phyloP scores from a whole-genome alignment of 2,797 vertebrate species.

The Eremophila alpestris region DNA sequence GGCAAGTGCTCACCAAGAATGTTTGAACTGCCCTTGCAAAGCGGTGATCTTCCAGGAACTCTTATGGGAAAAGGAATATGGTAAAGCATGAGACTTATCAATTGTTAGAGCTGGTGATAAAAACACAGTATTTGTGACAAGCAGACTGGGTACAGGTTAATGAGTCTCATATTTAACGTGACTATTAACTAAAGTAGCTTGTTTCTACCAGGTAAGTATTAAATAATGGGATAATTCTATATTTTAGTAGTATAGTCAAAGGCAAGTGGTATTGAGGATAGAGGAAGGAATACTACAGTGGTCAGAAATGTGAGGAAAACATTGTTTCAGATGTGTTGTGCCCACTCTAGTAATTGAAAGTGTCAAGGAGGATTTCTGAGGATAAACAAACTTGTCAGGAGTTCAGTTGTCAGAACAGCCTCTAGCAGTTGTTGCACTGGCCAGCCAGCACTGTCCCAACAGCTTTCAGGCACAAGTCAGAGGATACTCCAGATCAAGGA shows the following conservation, averaged over 20 bases:
- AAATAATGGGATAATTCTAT: background rate
- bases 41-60: background rate
- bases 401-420: background rate
- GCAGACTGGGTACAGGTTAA: background rate
- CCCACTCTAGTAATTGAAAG: background rate
- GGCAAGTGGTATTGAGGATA: background rate
- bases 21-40: background rate
- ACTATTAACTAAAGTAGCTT: background rate
- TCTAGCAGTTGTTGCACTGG: background rate
- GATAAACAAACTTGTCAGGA: background rate
- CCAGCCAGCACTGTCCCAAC: background rate
- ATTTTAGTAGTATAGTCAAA: background rate
- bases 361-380: background rate
- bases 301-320: background rate
- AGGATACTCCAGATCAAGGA: background rate
- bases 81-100: background rate
- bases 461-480: background rate
- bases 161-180: background rate
- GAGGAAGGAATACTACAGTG: background rate
- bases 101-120: background rate
- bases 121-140: background rate
- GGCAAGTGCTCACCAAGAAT: background rate
- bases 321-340: background rate
- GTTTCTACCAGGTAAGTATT: background rate
- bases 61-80: fast-evolving